A percentile compares a stretch with the other conserved stretches of the same genome.
phyloP scores from a whole-genome alignment of 2,797 vertebrate genomes.

The Poeciliopsis turneri region DNA sequence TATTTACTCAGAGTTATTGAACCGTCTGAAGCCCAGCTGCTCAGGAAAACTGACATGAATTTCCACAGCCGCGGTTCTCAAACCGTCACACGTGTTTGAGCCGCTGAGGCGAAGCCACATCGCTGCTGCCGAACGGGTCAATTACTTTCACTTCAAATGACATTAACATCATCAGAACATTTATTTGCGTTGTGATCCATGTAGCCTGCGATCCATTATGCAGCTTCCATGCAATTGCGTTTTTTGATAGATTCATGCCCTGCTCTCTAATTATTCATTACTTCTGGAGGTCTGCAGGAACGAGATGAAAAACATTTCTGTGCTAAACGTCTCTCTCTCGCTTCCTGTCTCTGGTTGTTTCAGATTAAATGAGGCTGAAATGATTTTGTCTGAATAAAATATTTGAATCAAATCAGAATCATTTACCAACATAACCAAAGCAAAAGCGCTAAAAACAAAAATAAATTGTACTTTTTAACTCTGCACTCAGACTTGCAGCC shows the following conservation, averaged over 20 bases:
- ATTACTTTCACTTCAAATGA: slow-evolving; percentile 71
- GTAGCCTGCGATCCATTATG: slow-evolving; percentile 67
- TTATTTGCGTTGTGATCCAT: slow-evolving; percentile 74
- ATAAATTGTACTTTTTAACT: neutral
- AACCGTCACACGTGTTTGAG: slow-evolving; percentile 31
- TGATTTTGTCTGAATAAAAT: slow-evolving; percentile 41
- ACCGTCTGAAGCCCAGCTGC: slow-evolving; percentile 55
- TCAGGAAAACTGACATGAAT: slow-evolving; percentile 35
- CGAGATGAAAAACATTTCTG: slow-evolving; percentile 39
- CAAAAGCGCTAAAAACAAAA: neutral
- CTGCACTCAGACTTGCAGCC: neutral
- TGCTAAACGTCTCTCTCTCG: slow-evolving; percentile 22
- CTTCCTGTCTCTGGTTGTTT: slow-evolving; percentile 24
- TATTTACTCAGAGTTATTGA: slow-evolving; percentile 71
- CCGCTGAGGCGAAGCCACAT: slow-evolving; percentile 32
- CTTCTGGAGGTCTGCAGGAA: slow-evolving; percentile 44
- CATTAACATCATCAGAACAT: slow-evolving; percentile 76
- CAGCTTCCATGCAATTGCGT: slow-evolving; percentile 66
- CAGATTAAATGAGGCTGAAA: slow-evolving; percentile 33
- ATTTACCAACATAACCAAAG: neutral
- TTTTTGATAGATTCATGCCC: slow-evolving; percentile 67
- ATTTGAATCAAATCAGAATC: slow-evolving; percentile 16
- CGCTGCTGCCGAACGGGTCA: slow-evolving; percentile 68
- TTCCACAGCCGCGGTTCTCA: neutral
- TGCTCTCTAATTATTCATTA: slow-evolving; percentile 72